Evolutionary conservation across 1,140 invertebrate species (phyloP).

Genomic region (Lycorma delicatula): DNA sequence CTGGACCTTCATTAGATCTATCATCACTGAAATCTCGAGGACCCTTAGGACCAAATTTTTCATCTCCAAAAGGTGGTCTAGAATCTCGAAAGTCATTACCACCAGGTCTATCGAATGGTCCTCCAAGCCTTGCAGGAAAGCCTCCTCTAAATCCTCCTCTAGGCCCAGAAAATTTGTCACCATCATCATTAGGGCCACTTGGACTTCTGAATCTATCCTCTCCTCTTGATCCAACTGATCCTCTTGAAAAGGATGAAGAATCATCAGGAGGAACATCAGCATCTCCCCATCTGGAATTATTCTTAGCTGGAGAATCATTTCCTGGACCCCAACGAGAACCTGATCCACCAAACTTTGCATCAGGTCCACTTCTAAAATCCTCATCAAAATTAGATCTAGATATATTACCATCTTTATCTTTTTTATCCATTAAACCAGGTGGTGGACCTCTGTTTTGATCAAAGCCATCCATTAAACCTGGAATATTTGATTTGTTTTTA

Average conservation of each 20-base stretch:
- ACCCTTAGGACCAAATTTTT: background rate
- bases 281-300: constrained; percentile 4
- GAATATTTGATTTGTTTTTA: no score
- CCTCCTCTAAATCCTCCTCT: no score
- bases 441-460: constrained; percentile 6
- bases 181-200: background rate
- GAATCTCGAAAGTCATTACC: background rate
- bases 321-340: background rate
- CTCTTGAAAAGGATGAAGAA: background rate
- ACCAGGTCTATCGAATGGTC: background rate
- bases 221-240: background rate
- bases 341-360: background rate
- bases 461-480: constrained; percentile 15
- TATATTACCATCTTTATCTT: background rate
- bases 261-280: background rate
- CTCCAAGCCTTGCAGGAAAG: no score
- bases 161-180: no score
- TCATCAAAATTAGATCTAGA: constrained; percentile 8
- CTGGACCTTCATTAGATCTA: background rate
- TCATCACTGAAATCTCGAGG: background rate
- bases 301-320: background rate
- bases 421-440: background rate
- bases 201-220: background rate
- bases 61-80: background rate
- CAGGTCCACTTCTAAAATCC: constrained; percentile 10